These are phyloP conservation scores for Aplochiton taeniatus DNA, from an alignment of 2,797 vertebrate species.

Conservation along the genomic window DNA sequence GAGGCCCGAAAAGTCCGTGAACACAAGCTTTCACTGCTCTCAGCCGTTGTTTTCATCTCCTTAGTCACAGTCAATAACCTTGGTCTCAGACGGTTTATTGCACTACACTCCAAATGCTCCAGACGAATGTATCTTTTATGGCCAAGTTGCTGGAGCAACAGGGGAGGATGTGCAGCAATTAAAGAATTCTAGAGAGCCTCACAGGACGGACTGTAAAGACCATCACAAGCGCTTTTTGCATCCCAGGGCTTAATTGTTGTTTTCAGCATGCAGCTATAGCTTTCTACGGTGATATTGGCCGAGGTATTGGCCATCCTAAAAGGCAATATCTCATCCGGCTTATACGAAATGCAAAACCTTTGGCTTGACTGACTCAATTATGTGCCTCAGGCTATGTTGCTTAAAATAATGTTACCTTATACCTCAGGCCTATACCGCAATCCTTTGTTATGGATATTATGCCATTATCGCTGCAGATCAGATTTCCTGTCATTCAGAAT, in stretches of 20 bases:
- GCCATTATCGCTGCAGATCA: constrained; percentile 63
- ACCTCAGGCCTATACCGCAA: no score
- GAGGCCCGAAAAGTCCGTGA: constrained; percentile 68
- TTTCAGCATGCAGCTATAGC: constrained; percentile 19
- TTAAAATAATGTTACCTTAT: no score
- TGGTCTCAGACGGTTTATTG: constrained; percentile 90
- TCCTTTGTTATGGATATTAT: constrained; percentile 71
- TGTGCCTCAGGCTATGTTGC: no score
- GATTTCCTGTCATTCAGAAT: constrained; percentile 58
- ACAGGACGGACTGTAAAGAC: constrained; percentile 82
- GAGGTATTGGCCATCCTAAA: background rate
- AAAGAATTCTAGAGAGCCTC: constrained; percentile 88
- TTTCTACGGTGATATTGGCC: background rate
- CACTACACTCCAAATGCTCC: constrained; percentile 83
- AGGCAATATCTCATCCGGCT: no score
- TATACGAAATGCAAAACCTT: no score
- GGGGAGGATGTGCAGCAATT: constrained; percentile 91
- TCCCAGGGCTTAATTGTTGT: constrained; percentile 46
- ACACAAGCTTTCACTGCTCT: constrained; percentile 73
- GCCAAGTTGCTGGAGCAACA: constrained; percentile 90
- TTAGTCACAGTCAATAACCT: constrained; percentile 87
- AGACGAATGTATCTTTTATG: constrained; percentile 90
- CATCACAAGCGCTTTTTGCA: constrained; percentile 61
- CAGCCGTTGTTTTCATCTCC: constrained; percentile 74
- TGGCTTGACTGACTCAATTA: no score